These are phyloP conservation scores for Neogobius melanostomus DNA, from an alignment of 2,113 vertebrate species.

Conservation along the genomic window DNA sequence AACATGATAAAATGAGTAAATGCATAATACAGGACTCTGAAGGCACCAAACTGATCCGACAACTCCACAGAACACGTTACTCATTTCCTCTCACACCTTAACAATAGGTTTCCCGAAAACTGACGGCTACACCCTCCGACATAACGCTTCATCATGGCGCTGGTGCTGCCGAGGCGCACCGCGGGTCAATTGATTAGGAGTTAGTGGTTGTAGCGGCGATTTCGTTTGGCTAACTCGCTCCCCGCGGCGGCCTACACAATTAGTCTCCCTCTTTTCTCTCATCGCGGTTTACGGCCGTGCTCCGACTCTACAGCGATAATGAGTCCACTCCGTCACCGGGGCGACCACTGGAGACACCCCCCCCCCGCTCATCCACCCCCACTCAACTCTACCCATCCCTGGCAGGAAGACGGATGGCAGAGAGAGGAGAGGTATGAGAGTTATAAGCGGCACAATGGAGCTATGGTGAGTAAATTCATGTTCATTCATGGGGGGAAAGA, in stretches of 20 bases:
- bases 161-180: constrained; percentile 18
- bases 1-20: too few relatives aligned
- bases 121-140: constrained; percentile 42
- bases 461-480: constrained; percentile 10
- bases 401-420: constrained; percentile 8
- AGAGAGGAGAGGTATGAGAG: constrained; percentile 2
- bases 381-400: neutral
- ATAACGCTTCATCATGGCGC: constrained; percentile 40
- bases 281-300: constrained; percentile 27
- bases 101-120: constrained; percentile 11
- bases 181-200: constrained; percentile 44
- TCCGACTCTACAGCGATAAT: constrained; percentile 40
- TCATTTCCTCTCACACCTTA: neutral
- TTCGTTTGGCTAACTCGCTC: constrained; percentile 45
- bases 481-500: neutral
- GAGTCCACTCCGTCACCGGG: constrained; percentile 48
- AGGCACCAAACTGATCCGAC: too few relatives aligned
- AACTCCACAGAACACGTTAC: neutral
- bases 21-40: too few relatives aligned
- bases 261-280: constrained; percentile 44
- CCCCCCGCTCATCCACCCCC: neutral
- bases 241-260: constrained; percentile 43
- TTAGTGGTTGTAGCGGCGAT: constrained; percentile 9
- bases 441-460: neutral
- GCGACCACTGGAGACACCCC: constrained; percentile 50